Conservation (phyloP, 2,797 vertebrate species). For the Tapirus indicus region DNA sequence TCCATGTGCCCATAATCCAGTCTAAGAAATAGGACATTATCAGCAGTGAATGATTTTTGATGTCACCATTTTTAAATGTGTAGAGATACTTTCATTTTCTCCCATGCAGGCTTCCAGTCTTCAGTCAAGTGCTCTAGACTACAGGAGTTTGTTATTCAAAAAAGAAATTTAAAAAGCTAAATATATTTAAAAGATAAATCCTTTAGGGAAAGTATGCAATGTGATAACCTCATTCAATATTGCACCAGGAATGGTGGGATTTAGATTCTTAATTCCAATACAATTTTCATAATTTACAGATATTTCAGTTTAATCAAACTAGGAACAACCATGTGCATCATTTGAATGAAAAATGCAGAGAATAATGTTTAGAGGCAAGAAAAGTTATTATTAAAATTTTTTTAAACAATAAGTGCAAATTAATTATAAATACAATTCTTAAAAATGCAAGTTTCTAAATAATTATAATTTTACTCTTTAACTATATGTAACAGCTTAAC, state of each 20-base stretch:
- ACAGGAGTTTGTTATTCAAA: neutral
- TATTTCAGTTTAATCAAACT: constrained; percentile 14
- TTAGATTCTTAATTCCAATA: constrained; percentile 5
- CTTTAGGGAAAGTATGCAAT: neutral
- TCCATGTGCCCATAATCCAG: neutral
- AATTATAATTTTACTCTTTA: neutral
- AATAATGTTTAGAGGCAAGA: constrained; percentile 36
- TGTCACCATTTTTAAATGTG: neutral
- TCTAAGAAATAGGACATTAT: neutral
- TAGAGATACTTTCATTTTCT: neutral
- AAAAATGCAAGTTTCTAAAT: neutral
- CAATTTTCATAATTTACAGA: neutral
- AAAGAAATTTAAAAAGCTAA: neutral
- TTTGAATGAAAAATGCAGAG: constrained; percentile 21
- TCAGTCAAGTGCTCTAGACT: neutral
- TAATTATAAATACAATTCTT: neutral
- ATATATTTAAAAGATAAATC: neutral
- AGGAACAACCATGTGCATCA: neutral
- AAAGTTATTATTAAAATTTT: neutral
- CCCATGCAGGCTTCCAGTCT: neutral
- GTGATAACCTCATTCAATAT: neutral
- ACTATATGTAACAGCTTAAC: neutral
- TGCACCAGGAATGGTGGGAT: neutral
- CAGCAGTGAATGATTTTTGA: neutral
- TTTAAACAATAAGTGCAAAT: neutral